phyloP scores from a whole-genome alignment of 2,888 invertebrate species.

The Caenorhabditis sp. region DNA sequence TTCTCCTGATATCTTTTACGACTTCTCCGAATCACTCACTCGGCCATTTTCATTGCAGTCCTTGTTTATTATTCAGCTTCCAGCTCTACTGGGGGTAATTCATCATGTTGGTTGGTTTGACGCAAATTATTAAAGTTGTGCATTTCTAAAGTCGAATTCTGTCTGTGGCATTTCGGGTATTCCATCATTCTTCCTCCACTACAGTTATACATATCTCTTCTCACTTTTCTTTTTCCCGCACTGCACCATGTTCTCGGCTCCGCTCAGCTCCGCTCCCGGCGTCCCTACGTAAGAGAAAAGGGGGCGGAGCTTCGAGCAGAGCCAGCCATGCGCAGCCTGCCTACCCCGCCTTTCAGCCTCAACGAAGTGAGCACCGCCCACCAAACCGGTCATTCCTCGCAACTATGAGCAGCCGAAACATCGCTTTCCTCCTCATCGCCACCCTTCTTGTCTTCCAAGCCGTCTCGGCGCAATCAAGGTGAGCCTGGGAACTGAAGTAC shows the following conservation, averaged over 20 bases:
- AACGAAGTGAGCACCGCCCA: conserved; percentile 23
- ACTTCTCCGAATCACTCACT: background rate
- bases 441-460: conserved; percentile 64
- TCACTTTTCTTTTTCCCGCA: background rate
- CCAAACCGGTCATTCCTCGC: conserved; percentile 63
- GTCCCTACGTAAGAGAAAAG: conserved; percentile 5
- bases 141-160: too few relatives aligned
- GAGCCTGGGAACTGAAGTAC: background rate
- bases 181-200: too few relatives aligned
- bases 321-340: conserved; percentile 51
- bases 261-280: conserved; percentile 6
- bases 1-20: too few relatives aligned
- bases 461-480: conserved; percentile 63
- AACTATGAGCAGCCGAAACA: conserved; percentile 68
- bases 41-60: too few relatives aligned
- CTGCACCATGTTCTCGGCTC: conserved; percentile 1
- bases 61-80: background rate
- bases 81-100: conserved; percentile 7
- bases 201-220: background rate
- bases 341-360: conserved; percentile 44
- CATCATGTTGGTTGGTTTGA: conserved; percentile 27
- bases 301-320: conserved; percentile 43
- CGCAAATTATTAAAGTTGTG: background rate
- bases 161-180: background rate
- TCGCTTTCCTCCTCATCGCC: conserved; percentile 65